Evolutionary conservation across 2,888 invertebrate species (phyloP).

Genomic region (Ernsta delagoae): DNA sequence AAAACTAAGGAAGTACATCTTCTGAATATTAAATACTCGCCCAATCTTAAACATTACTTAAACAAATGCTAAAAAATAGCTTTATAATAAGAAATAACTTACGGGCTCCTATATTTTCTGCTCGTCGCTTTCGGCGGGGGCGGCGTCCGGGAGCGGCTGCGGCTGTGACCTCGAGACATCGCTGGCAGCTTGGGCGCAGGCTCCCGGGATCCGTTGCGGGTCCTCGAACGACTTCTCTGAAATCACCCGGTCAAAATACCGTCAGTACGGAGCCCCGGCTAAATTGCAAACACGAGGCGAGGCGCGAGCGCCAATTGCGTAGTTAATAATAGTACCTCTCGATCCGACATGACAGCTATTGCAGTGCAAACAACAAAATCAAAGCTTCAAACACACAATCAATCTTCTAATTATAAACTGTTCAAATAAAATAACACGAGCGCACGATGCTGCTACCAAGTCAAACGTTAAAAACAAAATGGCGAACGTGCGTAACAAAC

Average conservation of each 20-base stretch:
- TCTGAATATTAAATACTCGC: slow-evolving; percentile 12
- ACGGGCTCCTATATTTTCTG: slow-evolving; percentile 82
- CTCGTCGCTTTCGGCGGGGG: slow-evolving; percentile 78
- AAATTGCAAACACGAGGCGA: slow-evolving; percentile 61
- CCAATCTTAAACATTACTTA: neutral
- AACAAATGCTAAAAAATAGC: neutral
- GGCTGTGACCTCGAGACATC: slow-evolving; percentile 77
- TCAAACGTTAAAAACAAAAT: slow-evolving; percentile 70
- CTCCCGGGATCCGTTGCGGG: slow-evolving; percentile 80
- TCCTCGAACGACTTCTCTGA: slow-evolving; percentile 81
- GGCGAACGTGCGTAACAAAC: slow-evolving; percentile 52
- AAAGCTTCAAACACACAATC: slow-evolving; percentile 60
- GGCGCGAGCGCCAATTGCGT: slow-evolving; percentile 49
- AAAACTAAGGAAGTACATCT: slow-evolving; percentile 34
- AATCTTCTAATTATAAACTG: slow-evolving; percentile 70
- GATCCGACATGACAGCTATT: slow-evolving; percentile 73
- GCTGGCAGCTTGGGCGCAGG: slow-evolving; percentile 67
- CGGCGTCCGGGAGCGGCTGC: slow-evolving; percentile 82
- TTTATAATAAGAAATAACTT: slow-evolving; percentile 52
- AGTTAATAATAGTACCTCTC: slow-evolving; percentile 78
- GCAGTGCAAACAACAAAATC: slow-evolving; percentile 55
- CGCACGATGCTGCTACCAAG: slow-evolving; percentile 44
- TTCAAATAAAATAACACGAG: slow-evolving; percentile 57
- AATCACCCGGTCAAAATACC: slow-evolving; percentile 55
- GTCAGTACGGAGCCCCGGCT: slow-evolving; percentile 39